A percentile compares a stretch with the other conserved stretches of the same genome.
Evolutionary conservation across 2,888 invertebrate species (phyloP).

Genomic region (Peribatodes rhomboidaria): DNA sequence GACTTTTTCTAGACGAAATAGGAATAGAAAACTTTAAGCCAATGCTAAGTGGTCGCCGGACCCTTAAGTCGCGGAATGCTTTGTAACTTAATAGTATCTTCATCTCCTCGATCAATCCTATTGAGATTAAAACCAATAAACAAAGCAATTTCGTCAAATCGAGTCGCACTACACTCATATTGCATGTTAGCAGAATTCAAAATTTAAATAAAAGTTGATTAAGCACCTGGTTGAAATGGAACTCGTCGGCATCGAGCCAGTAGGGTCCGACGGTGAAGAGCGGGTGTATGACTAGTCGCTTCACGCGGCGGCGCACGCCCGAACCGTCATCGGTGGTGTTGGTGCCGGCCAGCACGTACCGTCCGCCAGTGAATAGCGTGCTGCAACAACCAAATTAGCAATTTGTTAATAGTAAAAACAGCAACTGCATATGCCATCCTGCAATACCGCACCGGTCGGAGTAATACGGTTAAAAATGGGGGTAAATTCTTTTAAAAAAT

Average conservation of each 20-base stretch:
- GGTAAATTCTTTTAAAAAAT: no score
- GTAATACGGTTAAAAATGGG: no score
- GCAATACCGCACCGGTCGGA: no score
- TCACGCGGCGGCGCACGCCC: slow-evolving; percentile 64
- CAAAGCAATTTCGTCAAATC: no score
- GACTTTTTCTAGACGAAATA: no score
- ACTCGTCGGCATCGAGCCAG: slow-evolving; percentile 71
- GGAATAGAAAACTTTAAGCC: no score
- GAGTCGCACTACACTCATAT: no score
- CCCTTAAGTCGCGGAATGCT: no score
- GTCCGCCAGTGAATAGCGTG: slow-evolving; percentile 67
- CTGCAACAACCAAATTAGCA: slow-evolving; percentile 48
- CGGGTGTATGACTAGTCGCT: slow-evolving; percentile 73
- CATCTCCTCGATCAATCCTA: no score
- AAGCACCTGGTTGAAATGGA: slow-evolving; percentile 66
- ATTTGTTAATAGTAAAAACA: neutral
- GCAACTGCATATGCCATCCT: neutral
- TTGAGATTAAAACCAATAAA: no score
- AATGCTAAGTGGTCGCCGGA: no score
- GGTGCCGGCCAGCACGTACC: slow-evolving; percentile 71
- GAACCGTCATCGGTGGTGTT: slow-evolving; percentile 66
- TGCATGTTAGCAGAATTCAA: neutral
- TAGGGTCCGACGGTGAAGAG: slow-evolving; percentile 79
- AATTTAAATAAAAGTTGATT: neutral
- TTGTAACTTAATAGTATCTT: no score